Evolutionary conservation across 2,888 invertebrate genomes (phyloP), one percentile per base, ranked within the genome.

Genomic region (Scaptomyza tumidula): DNA sequence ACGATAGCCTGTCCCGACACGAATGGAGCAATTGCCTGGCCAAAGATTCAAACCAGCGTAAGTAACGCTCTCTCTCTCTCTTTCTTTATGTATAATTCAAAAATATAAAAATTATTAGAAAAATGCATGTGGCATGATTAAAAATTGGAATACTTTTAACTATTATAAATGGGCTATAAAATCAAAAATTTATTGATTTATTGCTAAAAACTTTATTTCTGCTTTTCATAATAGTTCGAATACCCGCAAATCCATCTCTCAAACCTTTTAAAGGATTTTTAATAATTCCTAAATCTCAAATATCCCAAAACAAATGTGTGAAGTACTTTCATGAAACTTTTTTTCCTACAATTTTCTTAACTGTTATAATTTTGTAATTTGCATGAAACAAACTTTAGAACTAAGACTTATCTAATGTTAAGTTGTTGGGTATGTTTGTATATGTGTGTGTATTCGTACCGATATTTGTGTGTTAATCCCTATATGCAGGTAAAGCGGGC

Each of bases 1-100:
- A 98, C 92, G 95, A 95, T 49, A 94, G 94, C 86, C 95, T 98
- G 72, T 95, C 96, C 35, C 94, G 94, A 69, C 93, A 93, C 60
- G 98, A 98, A 92, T 98, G 98, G 98, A 94, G 94, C 48, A 94
- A 95, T 66, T 98, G 98, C 92, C 94, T 98, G 43, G 95, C 96
- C 64, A 94, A 94, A 58, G 96, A 97, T 68, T 95, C 96, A 90
- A 95, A 95, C 93, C 96, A 96, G 93, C 95, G 97, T 97, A 95
- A 96, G 96, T 92, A 13, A 10, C 6, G n/a, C 2, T 2, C 37
- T n/a, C 35, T 6, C 13, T 37, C 3, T 35, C 3, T 37, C 37
- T n/a, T 0, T 37, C 3, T 37, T 13, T 13, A 13, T 35, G 0
- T 35, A 13, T 35, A 35, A 24, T 24, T 2, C 24, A 24, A 24